These are phyloP conservation scores for Imbricaverruca yamaguchii DNA, from an alignment of 2,888 invertebrate species.

Conservation along the genomic window DNA sequence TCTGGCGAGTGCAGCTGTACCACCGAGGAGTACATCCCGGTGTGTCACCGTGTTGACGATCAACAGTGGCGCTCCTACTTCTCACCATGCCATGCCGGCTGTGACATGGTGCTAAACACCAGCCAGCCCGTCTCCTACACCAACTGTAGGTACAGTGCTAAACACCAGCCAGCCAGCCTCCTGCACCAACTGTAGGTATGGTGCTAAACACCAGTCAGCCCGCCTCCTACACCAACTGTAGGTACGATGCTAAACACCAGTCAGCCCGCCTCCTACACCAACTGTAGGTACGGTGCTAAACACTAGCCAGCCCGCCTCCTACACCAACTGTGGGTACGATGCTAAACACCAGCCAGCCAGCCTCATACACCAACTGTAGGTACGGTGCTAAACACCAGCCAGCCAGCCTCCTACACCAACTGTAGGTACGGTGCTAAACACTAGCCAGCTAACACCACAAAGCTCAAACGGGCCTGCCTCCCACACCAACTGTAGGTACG, in stretches of 20 bases:
- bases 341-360: neutral
- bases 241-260: neutral
- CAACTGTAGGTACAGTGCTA: constrained; percentile 26
- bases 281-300: neutral
- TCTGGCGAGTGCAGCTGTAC: constrained; percentile 27
- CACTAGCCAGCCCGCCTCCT: neutral
- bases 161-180: neutral
- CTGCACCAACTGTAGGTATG: neutral
- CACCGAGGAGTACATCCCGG: constrained; percentile 29
- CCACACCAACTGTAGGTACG: neutral
- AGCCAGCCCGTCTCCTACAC: neutral
- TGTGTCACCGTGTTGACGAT: constrained; percentile 27
- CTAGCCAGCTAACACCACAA: neutral
- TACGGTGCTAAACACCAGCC: neutral
- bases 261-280: neutral
- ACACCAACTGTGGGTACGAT: neutral
- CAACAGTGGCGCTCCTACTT: constrained; percentile 24
- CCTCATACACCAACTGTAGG: neutral
- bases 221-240: neutral
- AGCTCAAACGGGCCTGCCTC: neutral
- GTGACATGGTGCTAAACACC: constrained; percentile 22
- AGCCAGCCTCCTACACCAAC: neutral
- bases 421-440: neutral
- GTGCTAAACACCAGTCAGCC: neutral
- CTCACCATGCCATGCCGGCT: constrained; percentile 33